These are phyloP conservation scores for Allacma fusca DNA, from an alignment of 2,888 invertebrate genomes.

Conservation along the genomic window DNA sequence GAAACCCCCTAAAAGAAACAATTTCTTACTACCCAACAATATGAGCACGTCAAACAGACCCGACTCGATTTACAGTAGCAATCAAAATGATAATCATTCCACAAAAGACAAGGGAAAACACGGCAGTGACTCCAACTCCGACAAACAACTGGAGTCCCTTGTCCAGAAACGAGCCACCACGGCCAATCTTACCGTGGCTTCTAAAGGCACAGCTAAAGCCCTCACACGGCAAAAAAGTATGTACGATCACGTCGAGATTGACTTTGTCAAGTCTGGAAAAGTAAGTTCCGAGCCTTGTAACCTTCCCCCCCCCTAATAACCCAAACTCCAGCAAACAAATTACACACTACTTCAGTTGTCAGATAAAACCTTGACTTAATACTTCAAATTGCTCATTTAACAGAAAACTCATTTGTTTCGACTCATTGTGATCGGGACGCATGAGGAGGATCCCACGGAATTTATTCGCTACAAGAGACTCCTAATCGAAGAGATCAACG, in stretches of 20 bases:
- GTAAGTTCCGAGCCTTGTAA: too few relatives aligned
- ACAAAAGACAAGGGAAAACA: not conserved
- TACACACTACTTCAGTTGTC: too few relatives aligned
- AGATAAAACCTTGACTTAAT: too few relatives aligned
- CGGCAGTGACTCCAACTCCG: conserved; percentile 29
- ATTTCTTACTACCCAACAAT: not conserved
- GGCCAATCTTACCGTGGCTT: not conserved
- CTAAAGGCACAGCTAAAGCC: conserved; percentile 20
- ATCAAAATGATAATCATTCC: conserved; percentile 2
- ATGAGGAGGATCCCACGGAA: conserved; percentile 48
- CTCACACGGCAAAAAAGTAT: conserved; percentile 31
- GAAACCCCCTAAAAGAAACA: too few relatives aligned
- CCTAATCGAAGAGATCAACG: conserved; percentile 52
- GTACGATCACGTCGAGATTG: conserved; percentile 43
- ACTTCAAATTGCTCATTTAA: too few relatives aligned
- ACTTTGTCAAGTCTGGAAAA: conserved; percentile 49
- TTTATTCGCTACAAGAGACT: conserved; percentile 48
- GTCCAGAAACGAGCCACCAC: conserved; percentile 11
- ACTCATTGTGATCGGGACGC: conserved; percentile 50
- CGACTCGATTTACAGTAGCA: not conserved
- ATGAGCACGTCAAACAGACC: not conserved
- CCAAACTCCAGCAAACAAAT: too few relatives aligned
- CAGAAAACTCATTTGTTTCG: conserved; percentile 56
- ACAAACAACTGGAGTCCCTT: conserved; percentile 30
- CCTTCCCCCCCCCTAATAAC: too few relatives aligned